Evolutionary conservation across 1,140 invertebrate species (phyloP), one percentile per base, ranked within the genome.

Genomic region (Lordiphosa collinella): DNA sequence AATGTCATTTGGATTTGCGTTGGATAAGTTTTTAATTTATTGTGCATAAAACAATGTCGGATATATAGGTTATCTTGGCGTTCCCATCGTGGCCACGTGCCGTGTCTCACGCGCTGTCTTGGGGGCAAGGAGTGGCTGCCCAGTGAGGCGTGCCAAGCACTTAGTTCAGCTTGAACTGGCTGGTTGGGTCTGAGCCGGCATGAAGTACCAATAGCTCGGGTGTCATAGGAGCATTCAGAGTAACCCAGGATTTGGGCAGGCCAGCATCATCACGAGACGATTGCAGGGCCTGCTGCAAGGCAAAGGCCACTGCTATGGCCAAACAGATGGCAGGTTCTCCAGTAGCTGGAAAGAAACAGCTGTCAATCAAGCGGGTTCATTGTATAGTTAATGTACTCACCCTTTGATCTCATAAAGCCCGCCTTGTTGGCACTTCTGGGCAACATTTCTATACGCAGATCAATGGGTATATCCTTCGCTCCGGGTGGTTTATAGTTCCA

Each of bases 401-500:
- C 76, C 92, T 96, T 96, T 0, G 95, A 94, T 13, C 94, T 90
- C n/a, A 95, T 89, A 29, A 96, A 91, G 16, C 93, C 92, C 5
- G 91, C 79, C 7, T 91, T 90, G 90, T 96, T 96, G 34, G 92
- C 90, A 8, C 92, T 92, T 87, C 96, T 94, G 74, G 92, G 92
- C 43, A 93, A 89, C 37, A 97, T 90, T 31, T 92, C 92, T n/a
- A 97, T 91, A 40, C 94, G 91, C 67, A 96, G 94, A 89, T 96
- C 94, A 2, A 94, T 90, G 2, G 96, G 96, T 64, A 97, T 96
- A 76, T 97, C 95, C 85, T 94, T 94, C 0, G 92, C 92, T 31
- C 94, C 92, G 1, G 94, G 95, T 2, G 94, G 92, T 82, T 96
- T 95, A 88, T 97, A 97, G 61, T 92, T 94, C 92, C 95, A 95